These are phyloP conservation scores for Amblyopsis rosae DNA, from an alignment of 2,113 vertebrate species.

Conservation along the genomic window DNA sequence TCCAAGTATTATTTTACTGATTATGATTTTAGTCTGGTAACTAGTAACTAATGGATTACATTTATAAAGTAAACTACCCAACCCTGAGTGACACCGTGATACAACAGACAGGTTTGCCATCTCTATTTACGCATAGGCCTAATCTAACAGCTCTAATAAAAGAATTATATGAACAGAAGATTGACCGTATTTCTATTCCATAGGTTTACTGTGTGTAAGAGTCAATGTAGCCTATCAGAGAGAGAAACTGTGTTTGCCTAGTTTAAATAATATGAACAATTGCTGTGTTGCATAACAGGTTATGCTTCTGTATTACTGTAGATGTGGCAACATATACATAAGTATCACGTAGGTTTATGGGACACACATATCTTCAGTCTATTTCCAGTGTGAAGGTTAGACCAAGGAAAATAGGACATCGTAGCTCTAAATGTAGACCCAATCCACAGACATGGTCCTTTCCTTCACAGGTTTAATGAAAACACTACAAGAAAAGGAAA, in stretches of 20 bases:
- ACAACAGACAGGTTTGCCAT: too few relatives aligned
- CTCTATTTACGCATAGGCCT: too few relatives aligned
- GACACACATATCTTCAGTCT: constrained; percentile 4
- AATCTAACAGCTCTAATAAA: too few relatives aligned
- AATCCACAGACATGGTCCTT: not conserved
- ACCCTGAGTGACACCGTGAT: too few relatives aligned
- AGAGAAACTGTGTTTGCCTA: too few relatives aligned
- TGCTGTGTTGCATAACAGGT: constrained; percentile 5
- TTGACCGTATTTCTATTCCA: not conserved
- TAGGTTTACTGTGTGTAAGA: too few relatives aligned
- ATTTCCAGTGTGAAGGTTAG: constrained; percentile 35
- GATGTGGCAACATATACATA: constrained; percentile 14
- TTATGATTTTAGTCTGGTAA: too few relatives aligned
- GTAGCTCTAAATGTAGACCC: not conserved
- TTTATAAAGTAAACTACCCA: too few relatives aligned
- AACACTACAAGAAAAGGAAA: not conserved
- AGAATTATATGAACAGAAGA: constrained; percentile 2
- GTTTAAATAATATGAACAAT: too few relatives aligned
- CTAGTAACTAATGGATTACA: too few relatives aligned
- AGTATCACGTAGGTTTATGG: constrained; percentile 8
- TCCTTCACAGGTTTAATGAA: not conserved
- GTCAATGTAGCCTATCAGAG: too few relatives aligned
- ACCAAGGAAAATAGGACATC: constrained; percentile 27
- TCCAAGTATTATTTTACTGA: too few relatives aligned
- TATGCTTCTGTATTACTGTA: constrained; percentile 23